Percentiles rank a stretch among this genome's conserved stretches.
These are phyloP conservation scores for Drosophila ficusphila DNA, from an alignment of 1,140 invertebrate genomes.

Conservation along the genomic window DNA sequence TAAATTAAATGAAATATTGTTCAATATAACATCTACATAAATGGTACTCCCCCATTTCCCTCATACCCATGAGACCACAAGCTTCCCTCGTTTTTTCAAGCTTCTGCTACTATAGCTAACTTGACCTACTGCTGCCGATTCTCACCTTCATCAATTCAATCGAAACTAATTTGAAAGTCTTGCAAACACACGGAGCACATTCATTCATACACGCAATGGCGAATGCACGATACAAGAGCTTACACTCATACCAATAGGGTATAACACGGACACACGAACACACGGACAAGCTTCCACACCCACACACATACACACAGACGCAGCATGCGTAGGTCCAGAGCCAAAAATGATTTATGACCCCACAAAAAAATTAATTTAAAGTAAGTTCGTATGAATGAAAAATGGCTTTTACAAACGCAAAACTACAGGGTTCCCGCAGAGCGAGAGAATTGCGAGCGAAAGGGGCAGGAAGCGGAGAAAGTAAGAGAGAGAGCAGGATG, in stretches of 20 bases:
- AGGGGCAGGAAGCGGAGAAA: background rate
- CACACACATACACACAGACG: slow-evolving; percentile 29
- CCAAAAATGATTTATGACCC: slow-evolving; percentile 82
- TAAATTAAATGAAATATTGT: no score
- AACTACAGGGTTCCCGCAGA: slow-evolving; percentile 67
- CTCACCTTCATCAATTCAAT: slow-evolving; percentile 13
- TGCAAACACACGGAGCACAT: slow-evolving; percentile 33
- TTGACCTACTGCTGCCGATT: slow-evolving; percentile 41
- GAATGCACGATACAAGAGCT: slow-evolving; percentile 32
- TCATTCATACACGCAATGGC: slow-evolving; percentile 59
- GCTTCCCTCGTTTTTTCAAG: background rate
- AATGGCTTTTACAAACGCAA: slow-evolving; percentile 80
- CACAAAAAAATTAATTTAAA: slow-evolving; percentile 83
- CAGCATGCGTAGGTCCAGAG: slow-evolving; percentile 63
- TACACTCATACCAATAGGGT: slow-evolving; percentile 6
- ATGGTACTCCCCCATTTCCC: background rate
- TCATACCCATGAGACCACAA: background rate
- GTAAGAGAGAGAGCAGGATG: slow-evolving; percentile 11
- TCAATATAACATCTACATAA: background rate
- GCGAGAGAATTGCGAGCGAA: slow-evolving; percentile 1
- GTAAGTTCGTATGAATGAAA: slow-evolving; percentile 84
- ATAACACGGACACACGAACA: slow-evolving; percentile 1
- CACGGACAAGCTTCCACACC: slow-evolving; percentile 3
- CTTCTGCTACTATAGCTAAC: background rate
- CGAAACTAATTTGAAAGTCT: slow-evolving; percentile 49